Evolutionary conservation across 2,888 invertebrate species (phyloP), one percentile per base, ranked within the genome.

Genomic region (Parochlus steinenii): DNA sequence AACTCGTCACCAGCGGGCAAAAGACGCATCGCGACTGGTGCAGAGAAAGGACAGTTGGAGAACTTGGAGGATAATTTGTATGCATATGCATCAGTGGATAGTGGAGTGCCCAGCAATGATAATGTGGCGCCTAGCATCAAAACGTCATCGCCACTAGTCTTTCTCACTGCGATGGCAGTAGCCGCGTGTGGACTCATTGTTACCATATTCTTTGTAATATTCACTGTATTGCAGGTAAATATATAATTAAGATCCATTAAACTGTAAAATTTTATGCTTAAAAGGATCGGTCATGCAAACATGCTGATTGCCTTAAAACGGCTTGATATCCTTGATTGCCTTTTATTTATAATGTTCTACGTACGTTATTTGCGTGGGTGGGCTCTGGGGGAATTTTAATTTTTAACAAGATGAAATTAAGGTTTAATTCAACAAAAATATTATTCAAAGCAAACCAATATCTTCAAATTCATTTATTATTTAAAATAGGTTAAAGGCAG

Each of bases 1-100:
- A 74, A 74, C 53, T 69, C 73, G 8, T 74, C 76, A 2, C 74
- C 76, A 36, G 76, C 76, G 34, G 79, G 77, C 16, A 79, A 79
- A 52, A 64, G 79, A 4, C 67, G 78, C 40, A 78, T 76, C 42
- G 72, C 74, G 2, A 67, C 67, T 48, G 64, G 59, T 45, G 64
- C 64, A 24, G 51, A 64, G 23, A 53, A 54, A 41, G 52, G 53
- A 42, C 49, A 54, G 14, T 41, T 48, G 38, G 39, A 40, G 39
- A 43, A 43, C 41, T 41, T 41, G 36, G 41, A 43, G 35, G 45
- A 45, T 33, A 17, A 38, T 37, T 14, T 33, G 19, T 15, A 39
- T 33, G 32, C 37, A 31, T 14, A 29, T 36, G 23, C 20, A 23
- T 22, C 37, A 33, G 33, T 33, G 26, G 16, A 35, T 34, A 22